Conservation (phyloP, 1,140 invertebrate genomes). For the Asbolus verrucosus region DNA sequence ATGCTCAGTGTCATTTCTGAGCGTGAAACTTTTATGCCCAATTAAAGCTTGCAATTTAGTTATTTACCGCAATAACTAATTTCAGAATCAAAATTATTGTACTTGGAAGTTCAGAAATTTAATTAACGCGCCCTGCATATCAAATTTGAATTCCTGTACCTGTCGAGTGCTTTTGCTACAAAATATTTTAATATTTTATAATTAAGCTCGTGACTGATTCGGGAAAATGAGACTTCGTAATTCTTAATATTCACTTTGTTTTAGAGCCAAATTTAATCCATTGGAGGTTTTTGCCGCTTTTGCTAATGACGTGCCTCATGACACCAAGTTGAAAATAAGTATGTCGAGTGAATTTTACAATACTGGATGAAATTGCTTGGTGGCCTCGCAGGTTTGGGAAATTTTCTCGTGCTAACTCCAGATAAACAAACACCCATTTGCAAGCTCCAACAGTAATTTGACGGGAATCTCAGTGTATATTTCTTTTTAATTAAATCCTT, state of each 20-base stretch:
- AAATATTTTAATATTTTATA: slow-evolving; percentile 46
- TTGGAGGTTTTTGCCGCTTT: slow-evolving; percentile 24
- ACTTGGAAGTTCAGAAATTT: slow-evolving; percentile 36
- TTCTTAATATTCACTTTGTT: slow-evolving; percentile 33
- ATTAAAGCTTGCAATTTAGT: slow-evolving; percentile 28
- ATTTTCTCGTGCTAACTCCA: background rate
- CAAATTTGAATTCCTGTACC: slow-evolving; percentile 32
- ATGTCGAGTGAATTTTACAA: background rate
- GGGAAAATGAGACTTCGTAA: background rate
- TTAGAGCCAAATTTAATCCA: slow-evolving; percentile 25
- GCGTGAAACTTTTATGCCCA: too few relatives aligned
- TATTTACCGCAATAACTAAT: slow-evolving; percentile 41
- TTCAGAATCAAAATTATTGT: slow-evolving; percentile 41
- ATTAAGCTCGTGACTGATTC: slow-evolving; percentile 31
- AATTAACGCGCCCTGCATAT: slow-evolving; percentile 39
- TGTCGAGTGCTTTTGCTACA: slow-evolving; percentile 18
- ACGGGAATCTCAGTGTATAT: background rate
- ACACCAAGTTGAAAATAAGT: too few relatives aligned
- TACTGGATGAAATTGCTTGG: slow-evolving; percentile 4
- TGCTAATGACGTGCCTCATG: background rate
- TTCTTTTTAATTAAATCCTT: slow-evolving; percentile 32
- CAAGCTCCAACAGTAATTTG: background rate
- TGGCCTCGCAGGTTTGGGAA: background rate
- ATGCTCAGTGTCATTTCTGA: too few relatives aligned
- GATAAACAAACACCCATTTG: slow-evolving; percentile 7